phyloP scores from a whole-genome alignment of 2,888 invertebrate genomes.

The Halocaridina rubra region DNA sequence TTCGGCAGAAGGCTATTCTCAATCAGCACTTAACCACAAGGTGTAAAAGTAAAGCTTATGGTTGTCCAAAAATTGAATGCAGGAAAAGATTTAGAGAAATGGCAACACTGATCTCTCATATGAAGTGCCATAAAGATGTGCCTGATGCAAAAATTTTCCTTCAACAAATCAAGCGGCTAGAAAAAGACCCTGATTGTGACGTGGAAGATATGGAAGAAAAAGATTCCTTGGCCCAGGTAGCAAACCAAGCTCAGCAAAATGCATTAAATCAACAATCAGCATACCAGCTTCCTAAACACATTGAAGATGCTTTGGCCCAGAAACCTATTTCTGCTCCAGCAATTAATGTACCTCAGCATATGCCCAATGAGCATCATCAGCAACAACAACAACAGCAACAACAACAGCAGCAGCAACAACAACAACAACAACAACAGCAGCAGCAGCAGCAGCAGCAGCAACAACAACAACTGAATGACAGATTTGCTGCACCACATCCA shows the following conservation, averaged over 20 bases:
- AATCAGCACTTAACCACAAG: conserved; percentile 62
- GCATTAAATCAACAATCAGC: not conserved
- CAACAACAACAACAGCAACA: conserved; percentile 39
- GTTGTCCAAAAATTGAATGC: conserved; percentile 59
- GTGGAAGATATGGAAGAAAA: conserved; percentile 20
- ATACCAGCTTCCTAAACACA: conserved; percentile 8
- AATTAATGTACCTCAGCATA: not conserved
- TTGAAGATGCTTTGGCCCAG: not conserved
- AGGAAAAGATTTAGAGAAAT: conserved; percentile 61
- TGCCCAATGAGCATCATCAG: conserved; percentile 7
- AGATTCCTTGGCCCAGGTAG: too few relatives aligned
- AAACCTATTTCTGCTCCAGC: too few relatives aligned
- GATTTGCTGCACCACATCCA: too few relatives aligned
- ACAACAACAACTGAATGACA: too few relatives aligned
- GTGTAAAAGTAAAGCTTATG: conserved; percentile 58
- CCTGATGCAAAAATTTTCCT: conserved; percentile 60
- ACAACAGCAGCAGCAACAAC: too few relatives aligned
- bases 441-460: too few relatives aligned
- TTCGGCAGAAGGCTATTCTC: conserved; percentile 60
- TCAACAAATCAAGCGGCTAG: conserved; percentile 18
- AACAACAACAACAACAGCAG: too few relatives aligned
- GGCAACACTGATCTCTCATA: conserved; percentile 61
- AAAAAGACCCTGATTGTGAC: not conserved
- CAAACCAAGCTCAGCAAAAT: too few relatives aligned
- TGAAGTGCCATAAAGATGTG: conserved; percentile 63